A percentile compares a stretch with the other conserved stretches of the same genome.
Evolutionary conservation across 92 coral and sea anemone genomes (phyloP).

Genomic region (Paragorgia papillata): DNA sequence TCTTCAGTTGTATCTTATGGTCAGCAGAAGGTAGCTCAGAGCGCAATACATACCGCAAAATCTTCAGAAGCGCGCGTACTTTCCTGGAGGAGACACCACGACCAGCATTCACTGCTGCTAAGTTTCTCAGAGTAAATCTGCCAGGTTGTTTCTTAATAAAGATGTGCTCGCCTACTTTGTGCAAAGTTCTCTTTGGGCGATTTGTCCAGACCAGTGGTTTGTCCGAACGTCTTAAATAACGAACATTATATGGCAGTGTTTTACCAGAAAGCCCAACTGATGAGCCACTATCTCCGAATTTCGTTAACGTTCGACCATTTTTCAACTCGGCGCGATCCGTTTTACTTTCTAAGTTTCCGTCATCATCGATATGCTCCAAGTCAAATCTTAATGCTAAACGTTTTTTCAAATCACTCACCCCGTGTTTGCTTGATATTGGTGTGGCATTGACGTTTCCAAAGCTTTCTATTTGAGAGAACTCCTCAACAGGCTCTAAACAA

Average conservation of each 20-base stretch:
- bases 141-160: conserved; percentile 2
- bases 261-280: too few relatives aligned
- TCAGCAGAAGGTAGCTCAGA: not conserved
- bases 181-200: not conserved
- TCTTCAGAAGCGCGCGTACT: not conserved
- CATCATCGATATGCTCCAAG: not conserved
- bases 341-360: not conserved
- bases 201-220: not conserved
- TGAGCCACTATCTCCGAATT: too few relatives aligned
- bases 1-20: not conserved
- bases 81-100: not conserved
- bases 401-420: conserved; percentile 21
- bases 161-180: not conserved
- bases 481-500: conserved; percentile 29
- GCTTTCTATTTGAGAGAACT: not conserved
- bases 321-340: not conserved
- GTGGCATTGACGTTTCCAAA: not conserved
- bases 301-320: not conserved
- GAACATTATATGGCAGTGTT: too few relatives aligned
- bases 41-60: not conserved
- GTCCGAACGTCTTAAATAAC: not conserved
- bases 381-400: conserved; percentile 19
- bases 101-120: conserved; percentile 1
- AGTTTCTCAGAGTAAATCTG: not conserved
- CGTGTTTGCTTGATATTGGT: not conserved